Evolutionary conservation across 2,888 invertebrate species (phyloP).

Genomic region (Hanleya hanleyi): DNA sequence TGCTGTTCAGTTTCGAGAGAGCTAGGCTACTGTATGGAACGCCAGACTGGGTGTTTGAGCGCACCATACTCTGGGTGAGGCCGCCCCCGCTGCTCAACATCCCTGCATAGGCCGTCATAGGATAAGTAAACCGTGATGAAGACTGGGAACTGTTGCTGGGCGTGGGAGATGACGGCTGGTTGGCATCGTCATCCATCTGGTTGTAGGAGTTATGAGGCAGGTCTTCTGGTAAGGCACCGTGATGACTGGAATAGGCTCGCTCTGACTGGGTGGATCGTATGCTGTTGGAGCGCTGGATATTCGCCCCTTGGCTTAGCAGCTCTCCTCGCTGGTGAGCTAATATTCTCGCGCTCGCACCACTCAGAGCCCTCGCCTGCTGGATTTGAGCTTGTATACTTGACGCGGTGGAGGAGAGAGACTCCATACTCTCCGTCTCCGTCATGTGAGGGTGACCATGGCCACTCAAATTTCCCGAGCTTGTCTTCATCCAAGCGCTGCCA

Average conservation of each 20-base stretch:
- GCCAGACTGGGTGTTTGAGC: conserved; percentile 62
- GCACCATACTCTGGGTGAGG: conserved; percentile 54
- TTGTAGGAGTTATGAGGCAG: conserved; percentile 26
- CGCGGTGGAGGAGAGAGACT: conserved; percentile 74
- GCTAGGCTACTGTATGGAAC: conserved; percentile 53
- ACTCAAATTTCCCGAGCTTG: conserved; percentile 53
- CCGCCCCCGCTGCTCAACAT: conserved; percentile 23
- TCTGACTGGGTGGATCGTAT: conserved; percentile 91
- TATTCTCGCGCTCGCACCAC: conserved; percentile 79
- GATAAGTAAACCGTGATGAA: conserved; percentile 66
- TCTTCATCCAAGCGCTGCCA: conserved; percentile 53
- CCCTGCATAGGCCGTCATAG: conserved; percentile 54
- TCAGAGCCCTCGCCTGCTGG: conserved; percentile 81
- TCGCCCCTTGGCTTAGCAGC: conserved; percentile 77
- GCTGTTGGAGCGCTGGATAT: conserved; percentile 67
- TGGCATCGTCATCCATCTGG: conserved; percentile 34
- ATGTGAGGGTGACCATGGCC: conserved; percentile 68
- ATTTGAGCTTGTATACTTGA: conserved; percentile 77
- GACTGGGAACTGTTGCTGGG: conserved; percentile 64
- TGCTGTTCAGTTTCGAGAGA: conserved; percentile 52
- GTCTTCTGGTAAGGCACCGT: conserved; percentile 50
- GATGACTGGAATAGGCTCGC: conserved; percentile 88
- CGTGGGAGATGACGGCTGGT: conserved; percentile 63
- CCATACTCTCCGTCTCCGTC: conserved; percentile 92
- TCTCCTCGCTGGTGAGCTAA: conserved; percentile 74